Percentiles rank a stretch among this genome's conserved stretches.
phyloP scores from a whole-genome alignment of 2,113 vertebrate genomes.

The Eurypyga helias region DNA sequence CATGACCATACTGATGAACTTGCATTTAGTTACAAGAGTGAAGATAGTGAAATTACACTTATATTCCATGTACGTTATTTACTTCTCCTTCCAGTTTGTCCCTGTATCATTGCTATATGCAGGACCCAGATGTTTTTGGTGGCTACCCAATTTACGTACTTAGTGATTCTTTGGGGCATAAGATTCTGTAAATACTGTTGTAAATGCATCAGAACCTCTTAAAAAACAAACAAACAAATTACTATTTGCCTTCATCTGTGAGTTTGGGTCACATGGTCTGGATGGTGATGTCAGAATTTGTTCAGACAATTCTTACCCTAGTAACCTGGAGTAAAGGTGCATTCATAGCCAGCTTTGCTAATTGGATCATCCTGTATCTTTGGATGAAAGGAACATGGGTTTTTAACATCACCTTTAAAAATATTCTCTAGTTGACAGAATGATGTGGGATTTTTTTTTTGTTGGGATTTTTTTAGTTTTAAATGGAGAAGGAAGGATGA shows the following conservation, averaged over 20 bases:
- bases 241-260: not conserved
- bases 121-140: not conserved
- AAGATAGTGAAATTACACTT: not conserved
- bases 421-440: not conserved
- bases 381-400: rapidly evolving
- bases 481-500: not conserved
- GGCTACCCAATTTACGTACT: not conserved
- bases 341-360: not conserved
- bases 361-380: not conserved
- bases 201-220: not conserved
- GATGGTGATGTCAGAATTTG: not conserved
- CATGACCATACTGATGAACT: not conserved
- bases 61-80: not conserved
- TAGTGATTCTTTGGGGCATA: not conserved
- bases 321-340: not conserved
- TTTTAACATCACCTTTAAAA: not conserved
- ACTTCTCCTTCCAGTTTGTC: not conserved
- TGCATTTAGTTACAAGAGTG: not conserved
- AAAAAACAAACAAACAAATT: not conserved
- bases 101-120: not conserved
- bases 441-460: not conserved
- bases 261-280: rapidly evolving
- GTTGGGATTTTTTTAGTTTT: not conserved
- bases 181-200: not conserved
- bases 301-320: not conserved